A percentile compares a stretch with the other conserved stretches of the same genome.
Evolutionary conservation across 2,888 invertebrate genomes (phyloP).

Genomic region (Germaria angustata): DNA sequence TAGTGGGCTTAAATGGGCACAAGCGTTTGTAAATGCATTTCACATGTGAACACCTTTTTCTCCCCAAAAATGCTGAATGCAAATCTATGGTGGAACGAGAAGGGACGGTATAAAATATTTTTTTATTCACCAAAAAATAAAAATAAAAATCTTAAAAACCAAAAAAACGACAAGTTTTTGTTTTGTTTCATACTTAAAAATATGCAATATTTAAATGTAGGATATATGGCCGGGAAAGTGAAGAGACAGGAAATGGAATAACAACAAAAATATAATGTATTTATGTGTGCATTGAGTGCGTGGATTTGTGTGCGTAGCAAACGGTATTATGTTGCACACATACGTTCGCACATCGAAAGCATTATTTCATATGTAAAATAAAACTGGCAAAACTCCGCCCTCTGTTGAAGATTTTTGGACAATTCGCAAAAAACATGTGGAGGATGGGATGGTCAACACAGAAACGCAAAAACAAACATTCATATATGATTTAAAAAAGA

Average conservation of each 20-base stretch:
- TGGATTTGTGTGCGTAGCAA: conserved; percentile 65
- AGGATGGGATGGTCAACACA: conserved; percentile 22
- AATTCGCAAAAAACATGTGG: conserved; percentile 8
- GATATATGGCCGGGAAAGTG: conserved; percentile 27
- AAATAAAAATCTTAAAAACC: conserved; percentile 47
- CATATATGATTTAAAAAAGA: neutral
- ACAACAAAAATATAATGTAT: conserved; percentile 35
- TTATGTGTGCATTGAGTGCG: conserved; percentile 52
- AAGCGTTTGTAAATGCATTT: conserved; percentile 49
- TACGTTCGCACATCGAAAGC: neutral
- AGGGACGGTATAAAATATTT: conserved; percentile 14
- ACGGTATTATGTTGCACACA: conserved; percentile 27
- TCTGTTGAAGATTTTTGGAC: conserved; percentile 46
- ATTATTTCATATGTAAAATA: conserved; percentile 53
- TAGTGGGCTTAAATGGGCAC: conserved; percentile 18
- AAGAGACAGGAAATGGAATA: conserved; percentile 32
- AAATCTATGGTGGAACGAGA: neutral
- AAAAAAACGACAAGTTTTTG: conserved; percentile 51
- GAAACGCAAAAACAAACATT: conserved; percentile 42
- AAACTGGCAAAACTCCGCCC: conserved; percentile 67
- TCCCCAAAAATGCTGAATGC: neutral
- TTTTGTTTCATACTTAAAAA: conserved; percentile 12
- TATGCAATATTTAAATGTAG: conserved; percentile 44
- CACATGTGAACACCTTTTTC: conserved; percentile 62
- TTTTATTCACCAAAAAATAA: conserved; percentile 57